Conservation (phyloP, 1,140 invertebrate genomes). For the Chrysopa pallens region DNA sequence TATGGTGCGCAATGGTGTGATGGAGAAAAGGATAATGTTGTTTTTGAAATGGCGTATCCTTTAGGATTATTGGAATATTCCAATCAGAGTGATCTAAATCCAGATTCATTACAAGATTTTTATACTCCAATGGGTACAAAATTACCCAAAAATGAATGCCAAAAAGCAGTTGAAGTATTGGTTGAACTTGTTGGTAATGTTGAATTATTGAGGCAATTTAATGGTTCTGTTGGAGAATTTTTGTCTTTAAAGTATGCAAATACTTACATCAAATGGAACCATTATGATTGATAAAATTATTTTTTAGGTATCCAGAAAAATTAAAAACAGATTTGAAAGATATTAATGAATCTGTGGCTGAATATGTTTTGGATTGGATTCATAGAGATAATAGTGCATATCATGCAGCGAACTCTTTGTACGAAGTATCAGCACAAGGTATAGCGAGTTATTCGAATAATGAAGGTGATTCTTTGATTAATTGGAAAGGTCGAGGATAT, state of each 20-base stretch:
- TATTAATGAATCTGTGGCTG: neutral
- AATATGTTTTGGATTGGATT: constrained; percentile 21
- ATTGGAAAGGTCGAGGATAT: constrained; percentile 43
- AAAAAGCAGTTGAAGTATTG: too few species aligned
- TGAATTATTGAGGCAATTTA: too few species aligned
- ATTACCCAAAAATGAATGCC: too few species aligned
- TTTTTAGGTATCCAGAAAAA: neutral
- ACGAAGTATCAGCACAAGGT: constrained; percentile 33
- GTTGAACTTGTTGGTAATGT: too few species aligned
- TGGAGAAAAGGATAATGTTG: neutral
- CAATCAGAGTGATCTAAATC: neutral
- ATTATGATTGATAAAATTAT: too few species aligned
- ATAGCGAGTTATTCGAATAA: constrained; percentile 33
- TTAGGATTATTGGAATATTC: neutral
- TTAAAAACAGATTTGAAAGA: constrained; percentile 2
- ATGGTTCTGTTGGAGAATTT: too few species aligned
- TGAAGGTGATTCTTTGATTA: constrained; percentile 32
- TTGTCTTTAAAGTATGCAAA: too few species aligned
- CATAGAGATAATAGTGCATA: constrained; percentile 31
- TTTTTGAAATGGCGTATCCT: neutral
- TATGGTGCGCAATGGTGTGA: constrained; percentile 56
- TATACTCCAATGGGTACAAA: too few species aligned
- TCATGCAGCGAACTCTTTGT: constrained; percentile 37
- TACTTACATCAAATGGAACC: too few species aligned
- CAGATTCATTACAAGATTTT: too few species aligned